These are phyloP conservation scores for Mamestra configurata DNA, from an alignment of 1,140 invertebrate species.

Conservation along the genomic window DNA sequence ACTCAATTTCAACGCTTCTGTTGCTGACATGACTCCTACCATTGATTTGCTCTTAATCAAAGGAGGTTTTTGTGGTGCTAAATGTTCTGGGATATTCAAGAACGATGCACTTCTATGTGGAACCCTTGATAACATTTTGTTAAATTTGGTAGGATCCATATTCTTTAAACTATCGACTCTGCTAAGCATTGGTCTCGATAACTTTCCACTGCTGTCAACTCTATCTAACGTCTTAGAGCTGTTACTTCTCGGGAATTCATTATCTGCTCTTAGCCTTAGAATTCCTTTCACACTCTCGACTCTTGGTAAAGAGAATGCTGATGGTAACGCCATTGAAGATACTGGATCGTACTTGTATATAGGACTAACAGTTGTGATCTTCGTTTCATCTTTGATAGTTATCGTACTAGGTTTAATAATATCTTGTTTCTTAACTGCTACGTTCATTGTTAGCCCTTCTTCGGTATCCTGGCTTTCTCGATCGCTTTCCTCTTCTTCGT, in stretches of 20 bases:
- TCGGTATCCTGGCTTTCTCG: conserved; percentile 76
- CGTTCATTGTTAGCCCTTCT: conserved; percentile 82
- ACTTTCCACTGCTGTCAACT: conserved; percentile 73
- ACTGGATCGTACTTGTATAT: conserved; percentile 82
- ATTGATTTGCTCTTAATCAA: conserved; percentile 81
- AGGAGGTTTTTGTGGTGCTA: conserved; percentile 78
- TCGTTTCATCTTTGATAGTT: conserved; percentile 80
- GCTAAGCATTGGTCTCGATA: conserved; percentile 69
- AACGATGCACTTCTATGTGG: conserved; percentile 86
- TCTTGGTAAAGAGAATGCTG: conserved; percentile 76
- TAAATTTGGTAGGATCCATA: conserved; percentile 82
- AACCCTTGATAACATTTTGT: conserved; percentile 81
- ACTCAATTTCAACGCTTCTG: conserved; percentile 79
- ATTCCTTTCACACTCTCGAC: conserved; percentile 85
- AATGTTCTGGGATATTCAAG: conserved; percentile 82
- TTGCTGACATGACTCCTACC: conserved; percentile 72
- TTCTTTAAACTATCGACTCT: conserved; percentile 85
- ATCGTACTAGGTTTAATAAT: conserved; percentile 82
- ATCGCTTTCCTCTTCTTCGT: conserved; percentile 85
- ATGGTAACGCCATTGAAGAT: conserved; percentile 70
- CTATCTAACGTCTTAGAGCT: conserved; percentile 77
- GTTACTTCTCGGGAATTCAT: conserved; percentile 68
- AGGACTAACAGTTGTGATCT: conserved; percentile 74
- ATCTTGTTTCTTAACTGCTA: conserved; percentile 79
- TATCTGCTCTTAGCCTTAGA: conserved; percentile 63